Base-by-base conservation (phyloP, 1,140 invertebrate species). In the Triops cancriformis region DNA sequence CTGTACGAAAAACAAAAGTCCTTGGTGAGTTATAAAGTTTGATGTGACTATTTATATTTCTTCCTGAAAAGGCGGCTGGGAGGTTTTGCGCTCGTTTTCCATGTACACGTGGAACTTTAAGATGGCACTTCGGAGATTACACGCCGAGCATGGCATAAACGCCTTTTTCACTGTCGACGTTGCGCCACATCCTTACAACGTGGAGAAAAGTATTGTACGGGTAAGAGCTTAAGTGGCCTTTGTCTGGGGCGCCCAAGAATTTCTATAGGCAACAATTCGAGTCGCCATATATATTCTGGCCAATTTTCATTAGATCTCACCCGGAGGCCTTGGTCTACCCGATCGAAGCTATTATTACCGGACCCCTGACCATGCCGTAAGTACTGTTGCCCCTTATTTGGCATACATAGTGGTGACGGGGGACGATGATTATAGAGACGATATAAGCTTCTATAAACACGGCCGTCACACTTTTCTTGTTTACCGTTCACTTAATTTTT, bases 81-180 rank as follows among this genome's bases (percentile, higher is more conserved):
- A 85, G 73, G 84, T 88, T 6, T 80, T 87, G 73, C 81, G 85
- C 82, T 85, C 73, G 76, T 77, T 75, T 88, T 87, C 82, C 82
- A 82, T 77, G 77, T 82, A n/a, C 81, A 81, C 9, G 1, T 88
- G 87, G 84, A 85, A 88, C 77, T 82, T 83, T 74, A 81, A 82
- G 14, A 74, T 80, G 73, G 81, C 86, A 5, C 79, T 88, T 10
- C 81, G 80, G 45, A 82, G 82, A 14, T 78, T 89, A 6, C 86
- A 88, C 72, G 83, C 85, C 0, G 82, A 84, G 45, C 86, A 85
- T 80, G 83, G 85, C 9, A 85, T 86, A 6, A 82, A 83, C 42
- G 86, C 87, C 0, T 88, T 86, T 81, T 88, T 89, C 78, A 82
- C 84, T 80, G 82, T 88, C 6, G 81, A 83, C 26, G 87, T 88